Conservation (phyloP, 2,797 vertebrate genomes). For the Garrulus glandarius region DNA sequence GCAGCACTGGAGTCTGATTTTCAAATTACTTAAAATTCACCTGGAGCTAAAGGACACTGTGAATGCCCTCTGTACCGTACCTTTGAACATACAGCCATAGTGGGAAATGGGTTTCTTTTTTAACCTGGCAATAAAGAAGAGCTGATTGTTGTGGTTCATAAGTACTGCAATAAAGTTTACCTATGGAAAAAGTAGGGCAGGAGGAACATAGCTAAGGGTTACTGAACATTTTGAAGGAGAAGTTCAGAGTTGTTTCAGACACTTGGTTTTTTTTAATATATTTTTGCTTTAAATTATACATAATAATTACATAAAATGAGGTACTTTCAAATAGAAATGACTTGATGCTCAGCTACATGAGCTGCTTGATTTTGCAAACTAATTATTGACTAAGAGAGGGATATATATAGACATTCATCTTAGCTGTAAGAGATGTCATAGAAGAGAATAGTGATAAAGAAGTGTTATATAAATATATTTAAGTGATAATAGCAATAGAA, state of each 20-base stretch:
- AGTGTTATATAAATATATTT: constrained; percentile 54
- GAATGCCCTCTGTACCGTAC: background rate
- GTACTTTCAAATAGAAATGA: background rate
- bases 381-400: constrained; percentile 41
- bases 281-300: background rate
- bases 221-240: background rate
- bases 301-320: background rate
- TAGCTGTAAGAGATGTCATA: constrained; percentile 29
- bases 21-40: background rate
- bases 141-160: background rate
- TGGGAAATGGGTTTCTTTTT: background rate
- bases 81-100: background rate
- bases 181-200: background rate
- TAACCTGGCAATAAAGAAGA: background rate
- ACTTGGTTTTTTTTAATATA: background rate
- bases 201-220: background rate
- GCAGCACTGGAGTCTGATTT: background rate
- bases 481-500: constrained; percentile 38
- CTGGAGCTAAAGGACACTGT: background rate
- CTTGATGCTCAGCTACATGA: background rate
- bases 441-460: constrained; percentile 15
- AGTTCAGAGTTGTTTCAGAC: background rate
- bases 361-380: constrained; percentile 46
- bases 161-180: background rate
- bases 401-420: constrained; percentile 44